Evolutionary conservation across 1,140 invertebrate species (phyloP), one percentile per base, ranked within the genome.

Genomic region (Bradynema listronoti): DNA sequence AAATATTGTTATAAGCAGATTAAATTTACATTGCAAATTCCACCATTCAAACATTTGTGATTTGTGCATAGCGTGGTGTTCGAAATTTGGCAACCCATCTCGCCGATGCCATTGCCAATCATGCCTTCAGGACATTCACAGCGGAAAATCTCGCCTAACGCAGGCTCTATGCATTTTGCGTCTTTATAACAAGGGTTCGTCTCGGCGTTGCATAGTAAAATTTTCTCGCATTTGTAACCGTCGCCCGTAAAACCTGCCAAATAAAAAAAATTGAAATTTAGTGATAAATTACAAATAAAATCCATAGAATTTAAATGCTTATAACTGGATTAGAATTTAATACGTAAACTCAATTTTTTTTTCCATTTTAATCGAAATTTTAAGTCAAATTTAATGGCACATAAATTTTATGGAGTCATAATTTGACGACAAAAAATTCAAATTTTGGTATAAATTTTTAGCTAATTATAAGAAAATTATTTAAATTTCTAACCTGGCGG

Each of bases 401-500:
- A n/a, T n/a, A n/a, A n/a, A n/a, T n/a, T 11, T 11, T 39, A 11
- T 39, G 11, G 9, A 19, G 27, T 43, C 42, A 9, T 3, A 3
- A 43, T 27, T 43, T 3, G 42, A 22, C 27, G 22, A 43, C 3
- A 22, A 4, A 4, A 19, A 43, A 6, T 9, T 43, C 9, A 19
- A 39, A 39, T 11, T 39, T 27, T 55, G 14, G 19, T 16, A 61
- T 7, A 24, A 25, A 55, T 11, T 46, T 53, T n/a, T 53, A 53
- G 33, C 9, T 53, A 46, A 19, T n/a, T 53, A 51, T 62, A 16
- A 62, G 19, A 59, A 53, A 64, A 39, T 27, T 9, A n/a, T 19
- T 53, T 9, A 47, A 51, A n/a, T 27, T 52, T 27, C 3, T 52
- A 46, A 69, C 80, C 80, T 56, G 71, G 27, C 11, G 81, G 81